Evolutionary conservation across 2,113 vertebrate species (phyloP).

Genomic region (Varanus komodoensis): DNA sequence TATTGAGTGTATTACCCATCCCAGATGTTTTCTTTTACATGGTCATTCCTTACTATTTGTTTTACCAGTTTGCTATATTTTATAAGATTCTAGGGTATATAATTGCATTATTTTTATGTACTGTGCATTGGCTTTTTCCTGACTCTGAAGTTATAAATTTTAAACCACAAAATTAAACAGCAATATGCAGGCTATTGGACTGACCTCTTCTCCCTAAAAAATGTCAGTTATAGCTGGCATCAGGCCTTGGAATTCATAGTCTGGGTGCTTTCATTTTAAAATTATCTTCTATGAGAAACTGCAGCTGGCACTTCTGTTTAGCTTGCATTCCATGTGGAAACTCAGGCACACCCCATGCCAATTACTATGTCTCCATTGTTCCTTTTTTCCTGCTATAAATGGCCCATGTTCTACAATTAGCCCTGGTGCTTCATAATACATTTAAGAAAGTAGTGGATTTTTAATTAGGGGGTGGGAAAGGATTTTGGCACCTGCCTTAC

Average conservation of each 20-base stretch:
- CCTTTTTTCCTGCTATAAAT: conserved; percentile 1
- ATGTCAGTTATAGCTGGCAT: conserved; percentile 13
- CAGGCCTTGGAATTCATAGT: conserved; percentile 20
- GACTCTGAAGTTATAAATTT: background rate
- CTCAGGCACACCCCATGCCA: conserved; percentile 4
- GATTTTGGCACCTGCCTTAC: background rate
- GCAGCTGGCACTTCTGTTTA: conserved; percentile 34
- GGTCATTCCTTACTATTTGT: too few relatives aligned
- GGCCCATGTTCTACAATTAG: conserved; percentile 18
- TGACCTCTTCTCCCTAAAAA: conserved; percentile 2
- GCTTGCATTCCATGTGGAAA: conserved; percentile 21
- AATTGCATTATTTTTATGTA: background rate
- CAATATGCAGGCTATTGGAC: conserved; percentile 1
- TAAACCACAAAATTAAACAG: conserved; percentile 2
- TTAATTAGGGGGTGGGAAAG: background rate
- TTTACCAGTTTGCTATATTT: too few relatives aligned
- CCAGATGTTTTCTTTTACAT: too few relatives aligned
- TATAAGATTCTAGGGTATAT: too few relatives aligned
- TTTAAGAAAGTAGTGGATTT: background rate
- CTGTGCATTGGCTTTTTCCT: background rate
- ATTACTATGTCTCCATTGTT: conserved; percentile 21
- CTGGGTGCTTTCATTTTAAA: conserved; percentile 32
- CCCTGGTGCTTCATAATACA: background rate
- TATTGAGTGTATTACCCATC: too few relatives aligned
- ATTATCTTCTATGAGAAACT: conserved; percentile 25